Base-by-base conservation (phyloP, 2,113 vertebrate species). In the Stegastes partitus region DNA sequence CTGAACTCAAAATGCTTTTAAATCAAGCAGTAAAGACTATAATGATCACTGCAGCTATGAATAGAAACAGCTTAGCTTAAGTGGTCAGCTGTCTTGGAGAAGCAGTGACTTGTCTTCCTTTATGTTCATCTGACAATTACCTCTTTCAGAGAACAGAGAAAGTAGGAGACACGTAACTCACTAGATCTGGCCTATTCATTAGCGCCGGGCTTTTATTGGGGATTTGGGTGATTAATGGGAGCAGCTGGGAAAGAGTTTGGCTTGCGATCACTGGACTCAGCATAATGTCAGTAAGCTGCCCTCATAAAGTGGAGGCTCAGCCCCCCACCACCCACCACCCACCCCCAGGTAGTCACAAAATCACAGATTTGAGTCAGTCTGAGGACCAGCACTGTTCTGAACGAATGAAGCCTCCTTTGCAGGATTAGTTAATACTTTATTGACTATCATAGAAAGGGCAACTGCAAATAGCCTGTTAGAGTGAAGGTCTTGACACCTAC, bases 201-300 rank as follows among this genome's bases (percentile, higher is more conserved):
- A 88, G 78, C 47, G 23, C 63, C 69, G 47, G 74, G 65, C 70
- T 84, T 88, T 91, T 91, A 87, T 85, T 87, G 79, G 83, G 68
- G 62, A 68, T 85, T 88, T 77, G 77, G 53, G 69, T 89, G 87
- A 92, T 85, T 84, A 84, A 90, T 86, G 57, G 50, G 61, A 79
- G 74, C 90, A 90, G 83, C 88, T 85, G 86, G 85, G 61, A 70
- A 66, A 59, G 65, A 70, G 62, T 63, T 78, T 77, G 79, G 79
- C 80, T 83, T 70, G 44, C 64, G 66, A 76, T 72, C 44, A 51
- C 71, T 81, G 70, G 70, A 58, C 74, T 89, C 84, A 70, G 74
- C 69, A 70, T 59, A 79, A 77, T 61, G 70, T 82, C 50, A 12
- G 28, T 75, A 66, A 83, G 66, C 66, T 81, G 71, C 45, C 73